Conservation (phyloP, 2,888 invertebrate species). For the Masnerella sp. region DNA sequence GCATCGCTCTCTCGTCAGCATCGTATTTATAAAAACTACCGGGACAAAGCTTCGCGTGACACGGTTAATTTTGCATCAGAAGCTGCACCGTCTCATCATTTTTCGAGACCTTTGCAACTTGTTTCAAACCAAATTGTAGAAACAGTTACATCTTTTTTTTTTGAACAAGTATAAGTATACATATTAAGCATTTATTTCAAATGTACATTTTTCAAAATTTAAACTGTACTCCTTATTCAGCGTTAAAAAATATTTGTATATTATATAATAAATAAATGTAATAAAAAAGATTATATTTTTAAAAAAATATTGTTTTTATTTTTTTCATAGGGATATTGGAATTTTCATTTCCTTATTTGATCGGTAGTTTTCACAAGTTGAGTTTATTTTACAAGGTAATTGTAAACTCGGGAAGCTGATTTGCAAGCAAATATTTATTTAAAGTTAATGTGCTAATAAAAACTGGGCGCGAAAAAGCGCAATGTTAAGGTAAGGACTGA, state of each 20-base stretch:
- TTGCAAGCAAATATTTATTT: conserved; percentile 22
- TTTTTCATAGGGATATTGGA: too few relatives aligned
- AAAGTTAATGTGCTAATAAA: conserved; percentile 20
- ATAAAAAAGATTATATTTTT: too few relatives aligned
- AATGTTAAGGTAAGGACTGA: neutral
- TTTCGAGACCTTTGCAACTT: neutral
- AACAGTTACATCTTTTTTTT: conserved; percentile 12
- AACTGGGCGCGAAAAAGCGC: conserved; percentile 10
- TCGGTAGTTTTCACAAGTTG: too few relatives aligned
- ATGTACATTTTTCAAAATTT: too few relatives aligned
- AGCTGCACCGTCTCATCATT: neutral
- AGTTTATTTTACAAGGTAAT: too few relatives aligned
- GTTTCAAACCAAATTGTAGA: neutral
- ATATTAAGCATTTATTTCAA: too few relatives aligned
- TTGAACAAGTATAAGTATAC: too few relatives aligned
- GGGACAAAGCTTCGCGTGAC: conserved; percentile 37
- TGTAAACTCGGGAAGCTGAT: too few relatives aligned
- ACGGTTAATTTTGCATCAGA: conserved; percentile 24
- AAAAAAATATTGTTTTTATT: too few relatives aligned
- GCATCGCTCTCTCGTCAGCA: conserved; percentile 16
- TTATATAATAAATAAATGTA: too few relatives aligned
- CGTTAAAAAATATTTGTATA: too few relatives aligned
- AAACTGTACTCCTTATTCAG: too few relatives aligned
- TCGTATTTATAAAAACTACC: conserved; percentile 35
- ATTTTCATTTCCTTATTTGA: conserved; percentile 7